Conservation (phyloP, 2,888 invertebrate species). For the Cactoblastis cactorum region DNA sequence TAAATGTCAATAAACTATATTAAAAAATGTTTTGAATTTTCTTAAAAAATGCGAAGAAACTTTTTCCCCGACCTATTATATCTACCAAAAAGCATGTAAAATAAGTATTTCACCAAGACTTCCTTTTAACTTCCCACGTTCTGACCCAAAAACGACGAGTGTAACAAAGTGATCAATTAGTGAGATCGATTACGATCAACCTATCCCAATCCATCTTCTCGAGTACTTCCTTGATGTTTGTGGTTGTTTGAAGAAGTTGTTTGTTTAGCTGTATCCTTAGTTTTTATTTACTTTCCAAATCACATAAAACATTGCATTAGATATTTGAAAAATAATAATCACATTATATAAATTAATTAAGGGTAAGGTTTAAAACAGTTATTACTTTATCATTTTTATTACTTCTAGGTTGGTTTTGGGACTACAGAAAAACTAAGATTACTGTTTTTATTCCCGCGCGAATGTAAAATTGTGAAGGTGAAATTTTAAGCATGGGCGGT, state of each 20-base stretch:
- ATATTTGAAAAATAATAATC: neutral
- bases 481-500: no score
- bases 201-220: neutral
- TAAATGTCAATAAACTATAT: no score
- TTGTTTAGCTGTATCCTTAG: neutral
- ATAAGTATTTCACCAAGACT: neutral
- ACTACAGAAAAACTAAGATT: no score
- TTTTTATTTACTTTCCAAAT: neutral
- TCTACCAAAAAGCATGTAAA: no score
- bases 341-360: neutral
- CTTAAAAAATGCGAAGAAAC: no score
- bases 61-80: no score
- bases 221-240: neutral
- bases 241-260: neutral
- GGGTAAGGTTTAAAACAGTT: no score
- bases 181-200: neutral
- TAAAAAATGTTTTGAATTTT: no score
- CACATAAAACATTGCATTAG: neutral
- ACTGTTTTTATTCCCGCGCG: no score
- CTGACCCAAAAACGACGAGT: neutral
- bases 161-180: neutral
- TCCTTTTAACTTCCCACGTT: neutral
- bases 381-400: no score
- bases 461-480: no score
- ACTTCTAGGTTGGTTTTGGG: no score